Evolutionary conservation across 2,888 invertebrate genomes (phyloP), one percentile per base, ranked within the genome.

Genomic region (Lepidochitona cinerea): DNA sequence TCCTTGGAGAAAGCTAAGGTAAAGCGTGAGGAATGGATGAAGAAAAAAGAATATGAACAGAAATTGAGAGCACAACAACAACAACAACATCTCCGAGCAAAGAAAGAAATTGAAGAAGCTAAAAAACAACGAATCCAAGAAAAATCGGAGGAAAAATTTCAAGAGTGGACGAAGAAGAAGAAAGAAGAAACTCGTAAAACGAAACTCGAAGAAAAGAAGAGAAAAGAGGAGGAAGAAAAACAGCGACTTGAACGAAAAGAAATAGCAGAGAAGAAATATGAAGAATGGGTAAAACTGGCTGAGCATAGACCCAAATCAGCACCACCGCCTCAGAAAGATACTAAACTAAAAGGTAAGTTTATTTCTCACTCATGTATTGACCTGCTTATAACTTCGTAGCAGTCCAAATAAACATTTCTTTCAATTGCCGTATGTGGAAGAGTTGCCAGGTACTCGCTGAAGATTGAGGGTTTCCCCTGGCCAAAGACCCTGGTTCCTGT

Each of bases 291-390:
- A 53, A 80, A 81, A 54, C 83, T 77, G 70, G 84, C 84, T 0
- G 79, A 83, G 37, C 77, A 80, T 26, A 75, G 84, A 68, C 86
- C 84, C 0, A 83, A 84, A 72, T 83, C 84, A 36, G 81, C 83
- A 29, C 84, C 83, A 0, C 83, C 83, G 59, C 86, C 85, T 72
- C 85, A 82, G 72, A 86, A 86, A 35, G 86, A 85, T 1, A n/a
- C n/a, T n/a, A n/a, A n/a, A n/a, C n/a, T n/a, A n/a, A 49, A 7
- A 49, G 49, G 49, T 49, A 18, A 49, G 49, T 49, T 2, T 7
- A 29, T n/a, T n/a, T n/a, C n/a, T n/a, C n/a, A n/a, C n/a, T n/a
- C n/a, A n/a, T n/a, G n/a, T n/a, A n/a, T n/a, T n/a, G n/a, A n/a
- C n/a, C n/a, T n/a, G n/a, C n/a, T n/a, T n/a, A n/a, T n/a, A n/a